Conservation (phyloP, 2,888 invertebrate genomes). For the Calameuta idolon region DNA sequence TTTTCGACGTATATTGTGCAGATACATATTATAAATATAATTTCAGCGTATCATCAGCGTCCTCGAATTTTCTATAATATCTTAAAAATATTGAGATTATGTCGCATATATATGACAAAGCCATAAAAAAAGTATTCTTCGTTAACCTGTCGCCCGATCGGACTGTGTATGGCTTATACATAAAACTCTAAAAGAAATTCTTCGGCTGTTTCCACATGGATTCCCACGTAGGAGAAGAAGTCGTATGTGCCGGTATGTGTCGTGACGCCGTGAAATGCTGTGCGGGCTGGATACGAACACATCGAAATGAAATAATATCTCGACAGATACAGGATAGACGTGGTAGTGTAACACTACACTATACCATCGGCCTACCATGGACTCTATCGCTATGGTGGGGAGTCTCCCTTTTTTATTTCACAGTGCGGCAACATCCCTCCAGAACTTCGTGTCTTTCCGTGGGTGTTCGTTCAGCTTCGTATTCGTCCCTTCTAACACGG, state of each 20-base stretch:
- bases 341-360: not conserved
- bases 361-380: not conserved
- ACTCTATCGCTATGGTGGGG: constrained; percentile 20
- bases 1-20: not conserved
- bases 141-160: not conserved
- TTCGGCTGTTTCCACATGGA: not conserved
- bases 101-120: not conserved
- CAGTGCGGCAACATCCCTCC: constrained; percentile 30
- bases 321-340: not conserved
- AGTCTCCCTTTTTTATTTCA: constrained; percentile 26
- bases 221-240: not conserved
- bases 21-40: not conserved
- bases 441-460: constrained; percentile 32
- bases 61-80: not conserved
- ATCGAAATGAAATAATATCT: not conserved
- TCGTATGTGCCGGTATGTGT: not conserved
- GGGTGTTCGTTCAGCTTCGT: constrained; percentile 15
- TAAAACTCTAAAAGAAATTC: not conserved
- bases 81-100: not conserved
- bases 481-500: constrained; percentile 1
- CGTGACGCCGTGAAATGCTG: not conserved
- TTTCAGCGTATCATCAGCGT: not conserved
- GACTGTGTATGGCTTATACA: not conserved
- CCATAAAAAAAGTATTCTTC: not conserved
- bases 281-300: not conserved